Evolutionary conservation across 92 coral and sea anemone genomes (phyloP).

Genomic region (Parazoanthus darwini): DNA sequence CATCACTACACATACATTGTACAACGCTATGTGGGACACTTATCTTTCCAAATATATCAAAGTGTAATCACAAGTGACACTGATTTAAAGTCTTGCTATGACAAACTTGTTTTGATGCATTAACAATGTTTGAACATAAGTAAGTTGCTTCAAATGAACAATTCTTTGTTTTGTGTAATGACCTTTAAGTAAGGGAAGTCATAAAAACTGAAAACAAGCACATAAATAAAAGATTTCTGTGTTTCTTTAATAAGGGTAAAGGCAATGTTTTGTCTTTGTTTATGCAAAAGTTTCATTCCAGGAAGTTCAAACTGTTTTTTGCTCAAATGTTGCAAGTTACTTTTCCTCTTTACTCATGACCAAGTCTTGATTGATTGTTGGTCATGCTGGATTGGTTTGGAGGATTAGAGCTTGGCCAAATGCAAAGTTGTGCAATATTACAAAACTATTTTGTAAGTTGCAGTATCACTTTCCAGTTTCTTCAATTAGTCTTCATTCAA

Average conservation of each 20-base stretch:
- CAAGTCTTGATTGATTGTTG: slow-evolving; percentile 12
- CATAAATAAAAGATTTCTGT: background rate
- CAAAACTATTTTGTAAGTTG: background rate
- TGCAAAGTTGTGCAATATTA: background rate
- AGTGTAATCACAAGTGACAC: background rate
- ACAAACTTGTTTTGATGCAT: background rate
- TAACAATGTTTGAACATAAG: background rate
- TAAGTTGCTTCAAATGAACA: background rate
- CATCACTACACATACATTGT: background rate
- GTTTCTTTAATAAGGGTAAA: background rate
- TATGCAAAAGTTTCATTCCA: background rate
- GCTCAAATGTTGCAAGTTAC: too few species aligned
- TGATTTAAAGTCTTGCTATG: background rate
- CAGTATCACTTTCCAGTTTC: background rate
- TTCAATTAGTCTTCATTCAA: background rate
- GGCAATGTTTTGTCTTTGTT: background rate
- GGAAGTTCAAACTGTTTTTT: background rate
- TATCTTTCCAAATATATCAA: background rate
- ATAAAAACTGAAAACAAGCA: background rate
- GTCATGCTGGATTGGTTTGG: slow-evolving; percentile 37
- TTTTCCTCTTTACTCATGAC: slow-evolving; percentile 9
- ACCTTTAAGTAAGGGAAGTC: background rate
- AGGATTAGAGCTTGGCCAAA: background rate
- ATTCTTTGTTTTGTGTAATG: background rate
- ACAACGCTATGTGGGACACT: background rate